Conservation (phyloP, 2,888 invertebrate genomes). For the Ormyrus thymus region DNA sequence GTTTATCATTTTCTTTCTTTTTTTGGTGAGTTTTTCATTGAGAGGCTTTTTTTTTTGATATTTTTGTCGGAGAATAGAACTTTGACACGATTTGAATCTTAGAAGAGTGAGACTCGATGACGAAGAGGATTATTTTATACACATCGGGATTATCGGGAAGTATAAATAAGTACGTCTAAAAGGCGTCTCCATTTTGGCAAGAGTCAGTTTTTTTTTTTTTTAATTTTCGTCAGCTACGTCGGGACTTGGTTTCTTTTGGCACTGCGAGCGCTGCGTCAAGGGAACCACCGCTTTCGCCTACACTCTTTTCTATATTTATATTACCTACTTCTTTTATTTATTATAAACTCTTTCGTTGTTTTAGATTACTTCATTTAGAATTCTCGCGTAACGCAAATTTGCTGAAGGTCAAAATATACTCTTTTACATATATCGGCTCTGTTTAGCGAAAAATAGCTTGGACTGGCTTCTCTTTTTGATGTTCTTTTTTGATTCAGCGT, state of each 20-base stretch:
- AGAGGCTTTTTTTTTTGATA: conserved; percentile 9
- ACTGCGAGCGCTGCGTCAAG: conserved; percentile 38
- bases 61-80: neutral
- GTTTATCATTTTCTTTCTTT: neutral
- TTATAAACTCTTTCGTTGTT: conserved; percentile 9
- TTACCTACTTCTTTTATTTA: conserved; percentile 9
- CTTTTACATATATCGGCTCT: conserved; percentile 5
- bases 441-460: conserved; percentile 25
- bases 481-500: neutral
- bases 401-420: neutral
- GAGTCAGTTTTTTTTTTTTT: neutral
- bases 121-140: neutral
- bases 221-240: conserved; percentile 11
- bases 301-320: conserved; percentile 23
- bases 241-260: conserved; percentile 46
- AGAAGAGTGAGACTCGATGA: conserved; percentile 1
- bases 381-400: neutral
- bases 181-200: conserved; percentile 52
- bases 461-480: neutral
- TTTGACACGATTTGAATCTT: conserved; percentile 10
- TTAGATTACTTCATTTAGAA: neutral
- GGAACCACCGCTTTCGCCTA: conserved; percentile 30
- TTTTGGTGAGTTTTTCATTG: neutral
- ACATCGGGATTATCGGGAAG: neutral
- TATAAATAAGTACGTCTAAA: conserved; percentile 31